phyloP scores from a whole-genome alignment of 2,888 invertebrate species.

The Xylota sylvarum region DNA sequence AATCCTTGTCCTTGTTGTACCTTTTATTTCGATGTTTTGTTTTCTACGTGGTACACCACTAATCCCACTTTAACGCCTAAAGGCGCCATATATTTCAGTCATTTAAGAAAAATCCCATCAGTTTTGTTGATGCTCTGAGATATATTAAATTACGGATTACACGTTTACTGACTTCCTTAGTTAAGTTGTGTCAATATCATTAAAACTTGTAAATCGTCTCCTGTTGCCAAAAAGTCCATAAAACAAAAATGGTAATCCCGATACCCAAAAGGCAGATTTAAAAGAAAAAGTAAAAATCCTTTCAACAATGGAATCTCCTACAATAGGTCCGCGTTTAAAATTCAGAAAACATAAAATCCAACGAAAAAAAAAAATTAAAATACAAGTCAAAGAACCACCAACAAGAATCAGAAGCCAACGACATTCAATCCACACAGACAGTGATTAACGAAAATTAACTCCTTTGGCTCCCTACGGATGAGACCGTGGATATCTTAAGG shows the following conservation, averaged over 20 bases:
- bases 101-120: too few species aligned
- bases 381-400: constrained; percentile 1
- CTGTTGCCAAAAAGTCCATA: not conserved
- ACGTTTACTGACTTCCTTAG: not conserved
- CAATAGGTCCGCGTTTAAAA: constrained; percentile 42
- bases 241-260: constrained; percentile 69
- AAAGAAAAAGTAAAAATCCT: constrained; percentile 12
- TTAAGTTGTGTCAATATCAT: not conserved
- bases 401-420: constrained; percentile 69
- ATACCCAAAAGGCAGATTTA: not conserved
- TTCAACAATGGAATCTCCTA: constrained; percentile 57
- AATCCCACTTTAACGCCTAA: too few species aligned
- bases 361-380: constrained; percentile 6
- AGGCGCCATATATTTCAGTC: too few species aligned
- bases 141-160: not conserved
- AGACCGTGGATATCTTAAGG: constrained; percentile 75
- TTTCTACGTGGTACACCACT: too few species aligned
- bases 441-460: constrained; percentile 77
- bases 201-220: not conserved
- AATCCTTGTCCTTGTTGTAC: too few species aligned
- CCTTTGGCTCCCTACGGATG: constrained; percentile 69
- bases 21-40: too few species aligned
- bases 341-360: constrained; percentile 40
- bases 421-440: constrained; percentile 75
- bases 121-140: not conserved